Evolutionary conservation across 2,113 vertebrate species (phyloP), one percentile per base, ranked within the genome.

Genomic region (Actenoides lindsayi): DNA sequence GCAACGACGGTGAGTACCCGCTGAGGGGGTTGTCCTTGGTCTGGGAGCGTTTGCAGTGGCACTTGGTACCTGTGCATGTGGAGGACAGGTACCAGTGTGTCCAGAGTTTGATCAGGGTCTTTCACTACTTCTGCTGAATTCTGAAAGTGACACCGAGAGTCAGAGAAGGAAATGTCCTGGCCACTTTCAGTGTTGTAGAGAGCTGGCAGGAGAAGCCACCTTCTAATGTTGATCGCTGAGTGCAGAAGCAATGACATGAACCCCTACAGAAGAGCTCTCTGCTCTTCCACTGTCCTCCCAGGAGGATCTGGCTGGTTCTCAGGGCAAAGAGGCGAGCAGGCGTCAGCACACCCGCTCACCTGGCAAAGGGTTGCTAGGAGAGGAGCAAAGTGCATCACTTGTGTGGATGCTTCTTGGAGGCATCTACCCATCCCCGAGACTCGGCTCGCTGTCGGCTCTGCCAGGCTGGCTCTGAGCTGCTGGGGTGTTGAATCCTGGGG

Each of bases 1-100:
- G 98, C 98, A 1, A 99, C 98, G 0, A 98, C 97, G 10, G 98
- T 99, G 97, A 98, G 98, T 98, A 46, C 42, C 37, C 65, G 74
- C 50, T 24, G 8, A 21, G n/a, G 59, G 48, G 37, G 75, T 20
- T 27, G 5, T 20, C 21, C 35, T 24, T 79, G 77, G 50, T 20
- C 77, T 4, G 31, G 39, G 14, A 11, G 21, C 0, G 0, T 5
- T 30, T 37, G 75, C 46, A 1, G 9, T 1, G 4, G 23, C 2
- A 3, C 5, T 3, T 7, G 33, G 42, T 24, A 8, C 33, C 41
- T 46, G 33, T n/a, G 42, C 0, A 8, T 21, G 64, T 2, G 25
- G 18, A n/a, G 28, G 74, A 5, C 10, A 8, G 46, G 53, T 18
- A 8, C 6, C 8, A 16, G 41, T 1, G 17, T 37, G 44, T 30